Evolutionary conservation across 2,113 vertebrate species (phyloP).

Genomic region (Apus apus): DNA sequence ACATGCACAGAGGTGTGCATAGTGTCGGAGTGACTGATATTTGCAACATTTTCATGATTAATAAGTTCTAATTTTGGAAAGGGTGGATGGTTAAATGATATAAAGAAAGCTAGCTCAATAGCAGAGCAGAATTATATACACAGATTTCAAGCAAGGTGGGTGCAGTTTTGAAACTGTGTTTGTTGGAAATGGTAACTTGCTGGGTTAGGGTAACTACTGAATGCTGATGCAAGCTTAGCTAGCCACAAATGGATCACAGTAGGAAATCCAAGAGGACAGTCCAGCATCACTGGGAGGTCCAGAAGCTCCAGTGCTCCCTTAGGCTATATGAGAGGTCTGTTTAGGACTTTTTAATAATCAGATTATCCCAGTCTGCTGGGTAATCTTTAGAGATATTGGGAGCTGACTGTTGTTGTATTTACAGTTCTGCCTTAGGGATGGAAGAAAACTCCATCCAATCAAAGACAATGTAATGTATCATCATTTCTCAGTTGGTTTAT

Average conservation of each 20-base stretch:
- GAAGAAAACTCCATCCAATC: neutral
- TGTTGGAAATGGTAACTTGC: neutral
- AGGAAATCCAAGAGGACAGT: neutral
- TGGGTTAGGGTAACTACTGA: neutral
- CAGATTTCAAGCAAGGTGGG: neutral
- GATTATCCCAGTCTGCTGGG: neutral
- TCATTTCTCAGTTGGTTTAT: constrained; percentile 29
- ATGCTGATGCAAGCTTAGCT: neutral
- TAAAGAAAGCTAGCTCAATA: neutral
- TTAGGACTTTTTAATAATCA: constrained; percentile 11
- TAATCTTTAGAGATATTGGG: neutral
- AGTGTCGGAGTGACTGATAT: neutral
- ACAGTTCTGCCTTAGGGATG: neutral
- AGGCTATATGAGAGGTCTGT: neutral
- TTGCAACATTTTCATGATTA: neutral
- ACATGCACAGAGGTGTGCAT: accelerated
- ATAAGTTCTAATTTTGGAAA: neutral
- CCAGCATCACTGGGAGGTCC: neutral
- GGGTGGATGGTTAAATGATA: neutral
- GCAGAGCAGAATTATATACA: neutral
- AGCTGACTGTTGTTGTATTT: constrained; percentile 10
- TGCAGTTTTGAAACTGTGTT: neutral
- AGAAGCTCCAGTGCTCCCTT: neutral
- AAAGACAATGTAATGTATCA: neutral
- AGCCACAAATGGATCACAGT: neutral